Base-by-base conservation (phyloP, 1,140 invertebrate genomes). In the Phocides pigmalion region DNA sequence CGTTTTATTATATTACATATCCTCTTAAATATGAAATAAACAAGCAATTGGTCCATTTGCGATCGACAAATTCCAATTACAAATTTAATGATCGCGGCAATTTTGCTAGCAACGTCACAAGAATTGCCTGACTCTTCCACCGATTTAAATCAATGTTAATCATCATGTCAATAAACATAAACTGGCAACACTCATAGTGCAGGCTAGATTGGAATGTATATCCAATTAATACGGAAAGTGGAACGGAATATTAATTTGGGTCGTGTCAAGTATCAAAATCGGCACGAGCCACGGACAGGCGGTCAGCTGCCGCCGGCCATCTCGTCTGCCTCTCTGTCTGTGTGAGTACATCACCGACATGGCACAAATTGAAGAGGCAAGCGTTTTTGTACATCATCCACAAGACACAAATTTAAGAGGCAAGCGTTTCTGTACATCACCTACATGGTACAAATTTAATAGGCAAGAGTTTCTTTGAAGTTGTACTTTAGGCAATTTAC, bases 221-320 rank as follows among this genome's bases (percentile, higher is more conserved):
- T 41, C 37, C 35, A 54, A 54, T 54, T 41, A 54, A 54, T 9
- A 14, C 16, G 5, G 17, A 22, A 22, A 54, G 51, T 54, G 51
- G 51, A 54, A 41, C 46, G 4, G 51, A 54, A 54, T 54, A 53
- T 54, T 22, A 54, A 54, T 54, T 54, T 53, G 11, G 22, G 2
- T 20, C 15, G 5, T 53, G 9, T 39, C 51, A 82, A 83, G 72
- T 81, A 84, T 80, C 80, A 81, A 86, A 53, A 44, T 14, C 2
- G 1, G 9, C 46, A 6, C 5, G 15, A 64, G 66, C 58, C 12
- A 28, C 62, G 76, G 49, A 41, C 16, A 28, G 64, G 53, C 64
- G 84, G 75, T 84, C 84, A 87, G 82, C 82, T 83, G 79, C 77
- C 63, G 63, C 46, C 69, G 64, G 56, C 65, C 77, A 79, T 81